A percentile compares a stretch with the other conserved stretches of the same genome.
Conservation (phyloP, 2,888 invertebrate genomes). For the Timema podura region DNA sequence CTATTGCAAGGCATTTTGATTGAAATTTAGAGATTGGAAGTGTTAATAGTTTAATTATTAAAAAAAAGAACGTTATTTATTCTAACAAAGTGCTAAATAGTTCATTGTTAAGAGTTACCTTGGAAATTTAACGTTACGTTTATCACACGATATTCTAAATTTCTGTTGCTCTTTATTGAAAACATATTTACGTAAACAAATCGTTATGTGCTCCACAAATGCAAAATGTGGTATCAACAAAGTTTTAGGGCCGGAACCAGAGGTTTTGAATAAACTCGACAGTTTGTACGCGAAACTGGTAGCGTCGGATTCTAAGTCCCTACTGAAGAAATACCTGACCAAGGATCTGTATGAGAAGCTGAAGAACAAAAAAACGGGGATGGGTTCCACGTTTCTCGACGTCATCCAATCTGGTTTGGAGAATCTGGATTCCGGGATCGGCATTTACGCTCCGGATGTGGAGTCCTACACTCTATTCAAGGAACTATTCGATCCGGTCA, state of each 20-base stretch:
- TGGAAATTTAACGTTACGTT: too few relatives aligned
- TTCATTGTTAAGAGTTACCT: too few relatives aligned
- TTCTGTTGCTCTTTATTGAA: too few relatives aligned
- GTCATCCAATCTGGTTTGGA: conserved; percentile 62
- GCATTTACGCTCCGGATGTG: conserved; percentile 64
- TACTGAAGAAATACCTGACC: conserved; percentile 61
- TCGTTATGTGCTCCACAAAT: too few relatives aligned
- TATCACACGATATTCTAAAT: too few relatives aligned
- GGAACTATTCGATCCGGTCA: conserved; percentile 63
- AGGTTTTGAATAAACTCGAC: conserved; percentile 48
- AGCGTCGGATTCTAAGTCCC: conserved; percentile 52
- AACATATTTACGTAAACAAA: too few relatives aligned
- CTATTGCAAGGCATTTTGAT: too few relatives aligned
- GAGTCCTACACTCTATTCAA: conserved; percentile 62
- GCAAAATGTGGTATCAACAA: too few relatives aligned
- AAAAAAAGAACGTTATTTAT: too few relatives aligned
- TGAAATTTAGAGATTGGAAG: too few relatives aligned
- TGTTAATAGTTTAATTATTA: too few relatives aligned
- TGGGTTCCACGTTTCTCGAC: conserved; percentile 58
- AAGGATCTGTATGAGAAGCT: conserved; percentile 51
- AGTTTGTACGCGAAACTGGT: conserved; percentile 48
- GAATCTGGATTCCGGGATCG: conserved; percentile 62
- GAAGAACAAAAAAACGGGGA: conserved; percentile 52
- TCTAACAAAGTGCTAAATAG: too few relatives aligned
- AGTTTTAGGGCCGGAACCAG: conserved; percentile 32